Base-by-base conservation (phyloP, 1,140 invertebrate species). In the Oncopodura yosiiana region DNA sequence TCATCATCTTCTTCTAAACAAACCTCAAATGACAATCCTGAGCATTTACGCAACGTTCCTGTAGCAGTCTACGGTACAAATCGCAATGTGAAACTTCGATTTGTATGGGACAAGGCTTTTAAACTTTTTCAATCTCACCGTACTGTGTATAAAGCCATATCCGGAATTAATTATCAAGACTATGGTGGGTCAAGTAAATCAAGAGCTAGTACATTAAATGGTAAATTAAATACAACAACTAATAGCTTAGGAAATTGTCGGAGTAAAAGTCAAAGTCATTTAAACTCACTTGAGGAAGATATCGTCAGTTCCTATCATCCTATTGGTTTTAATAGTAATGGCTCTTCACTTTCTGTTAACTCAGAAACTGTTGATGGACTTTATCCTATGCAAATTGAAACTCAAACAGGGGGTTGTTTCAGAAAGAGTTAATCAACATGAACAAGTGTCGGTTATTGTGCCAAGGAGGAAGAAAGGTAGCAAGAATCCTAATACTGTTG, bases 21-120 rank as follows among this genome's bases (percentile, higher is more conserved):
- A 41, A 46, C 11, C 11, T 8, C 4, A 26, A n/a, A n/a, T 12
- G 11, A 29, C 5, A 44, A 12, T n/a, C 26, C 12, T 3, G 19
- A 27, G 29, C 16, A 45, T 16, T 32, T 55, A 19, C 8, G 42
- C 27, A 52, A 23, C 18, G 61, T 63, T 11, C 61, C 61, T 11
- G 61, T 63, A 3, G 55, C 48, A 26, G 48, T 60, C 14, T 53
- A 43, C 45, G 60, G 60, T 36, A 32, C 55, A 3, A 63, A 60
- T 32, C 34, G 45, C 12, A 63, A 60, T 51, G 36, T 63, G 19
- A 63, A 63, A 36, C 30, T 63, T 6, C 29, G 58, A 16, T 63
- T 63, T 44, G 58, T 63, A 6, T 63, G 61, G 61, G 58, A 63
- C 53, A 60, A 60, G 39, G 61, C 61, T 3, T 63, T 63, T 39